A percentile compares a stretch with the other conserved stretches of the same genome.
These are phyloP conservation scores for Mya arenaria DNA, from an alignment of 1,140 invertebrate genomes.

Conservation along the genomic window DNA sequence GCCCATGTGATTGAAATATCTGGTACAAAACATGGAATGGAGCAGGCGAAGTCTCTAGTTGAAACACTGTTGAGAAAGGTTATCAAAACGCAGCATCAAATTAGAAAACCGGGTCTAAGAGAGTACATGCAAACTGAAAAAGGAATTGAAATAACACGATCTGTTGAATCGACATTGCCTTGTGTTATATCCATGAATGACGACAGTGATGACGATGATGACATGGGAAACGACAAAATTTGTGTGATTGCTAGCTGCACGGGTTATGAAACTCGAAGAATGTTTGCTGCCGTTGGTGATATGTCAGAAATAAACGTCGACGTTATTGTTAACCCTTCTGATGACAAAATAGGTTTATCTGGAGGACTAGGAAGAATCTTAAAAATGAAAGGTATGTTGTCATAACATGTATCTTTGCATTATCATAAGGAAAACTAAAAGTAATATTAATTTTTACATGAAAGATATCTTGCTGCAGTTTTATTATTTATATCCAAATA, in stretches of 20 bases:
- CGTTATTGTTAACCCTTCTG: conserved; percentile 30
- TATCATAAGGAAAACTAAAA: too few relatives aligned
- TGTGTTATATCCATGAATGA: neutral
- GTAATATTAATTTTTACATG: too few relatives aligned
- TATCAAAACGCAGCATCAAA: neutral
- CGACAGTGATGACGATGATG: neutral
- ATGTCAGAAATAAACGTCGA: conserved; percentile 35
- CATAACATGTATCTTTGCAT: too few relatives aligned
- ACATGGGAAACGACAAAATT: neutral
- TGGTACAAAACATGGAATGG: conserved; percentile 25
- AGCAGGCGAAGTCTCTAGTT: neutral
- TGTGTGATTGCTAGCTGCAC: neutral
- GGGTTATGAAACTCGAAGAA: conserved; percentile 11
- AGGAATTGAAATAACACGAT: conserved; percentile 11
- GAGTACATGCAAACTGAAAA: conserved; percentile 16
- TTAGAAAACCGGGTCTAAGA: conserved; percentile 6
- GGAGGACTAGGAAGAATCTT: conserved; percentile 39
- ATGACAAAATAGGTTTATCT: conserved; percentile 28
- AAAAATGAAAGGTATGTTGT: conserved; percentile 32
- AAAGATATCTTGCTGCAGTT: too few relatives aligned
- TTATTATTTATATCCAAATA: too few relatives aligned
- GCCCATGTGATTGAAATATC: neutral
- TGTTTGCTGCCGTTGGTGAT: neutral
- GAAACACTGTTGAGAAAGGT: neutral
- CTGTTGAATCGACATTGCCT: neutral